Base-by-base conservation (phyloP, 2,113 vertebrate genomes). In the Myiagra hebetior region DNA sequence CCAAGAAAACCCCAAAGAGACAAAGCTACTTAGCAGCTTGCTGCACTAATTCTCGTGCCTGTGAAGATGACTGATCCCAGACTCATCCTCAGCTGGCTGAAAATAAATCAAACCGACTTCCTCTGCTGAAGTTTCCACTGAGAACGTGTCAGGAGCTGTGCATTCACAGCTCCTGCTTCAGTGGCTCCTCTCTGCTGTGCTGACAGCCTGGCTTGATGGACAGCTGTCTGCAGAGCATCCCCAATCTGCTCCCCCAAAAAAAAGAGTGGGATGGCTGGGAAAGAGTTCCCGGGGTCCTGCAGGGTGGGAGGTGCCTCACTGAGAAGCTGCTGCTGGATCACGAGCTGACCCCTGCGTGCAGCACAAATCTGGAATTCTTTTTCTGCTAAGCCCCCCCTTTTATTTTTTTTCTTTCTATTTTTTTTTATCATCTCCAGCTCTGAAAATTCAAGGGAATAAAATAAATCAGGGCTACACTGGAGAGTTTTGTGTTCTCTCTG, bases 381-480 rank as follows among this genome's bases (percentile, higher is more conserved):
- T 7, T 9, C 42, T 49, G 16, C 78, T 77, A 65, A 91, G 37
- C 19, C 7, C 17, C 77, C 26, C 10, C 11, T 31, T 30, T 14
- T 41, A 31, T 33, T 55, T 44, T 44, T 10, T 9, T 37, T 37
- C 10, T 10, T 37, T 10, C 10, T 37, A 26, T 13, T 13, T 31
- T 30, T 14, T 41, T 41, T 33, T 55, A 37, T 37, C 18, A 53
- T 85, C 22, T 41, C 53, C 16, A 85, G 78, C 68, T 79, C 31
- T 16, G 55, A 62, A 93, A 92, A 95, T 76, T 39, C 73, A 50
- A 78, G 75, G 72, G 86, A 82, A 91, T 35, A 60, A 93, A 95
- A 94, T 94, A 93, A 94, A 97, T 79, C 87, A 77, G 85, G 70
- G 76, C 37, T 26, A 20, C 15, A 27, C 53, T 17, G 76, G 81